Conservation (phyloP, 2,113 vertebrate species). For the Pluvianellus socialis region DNA sequence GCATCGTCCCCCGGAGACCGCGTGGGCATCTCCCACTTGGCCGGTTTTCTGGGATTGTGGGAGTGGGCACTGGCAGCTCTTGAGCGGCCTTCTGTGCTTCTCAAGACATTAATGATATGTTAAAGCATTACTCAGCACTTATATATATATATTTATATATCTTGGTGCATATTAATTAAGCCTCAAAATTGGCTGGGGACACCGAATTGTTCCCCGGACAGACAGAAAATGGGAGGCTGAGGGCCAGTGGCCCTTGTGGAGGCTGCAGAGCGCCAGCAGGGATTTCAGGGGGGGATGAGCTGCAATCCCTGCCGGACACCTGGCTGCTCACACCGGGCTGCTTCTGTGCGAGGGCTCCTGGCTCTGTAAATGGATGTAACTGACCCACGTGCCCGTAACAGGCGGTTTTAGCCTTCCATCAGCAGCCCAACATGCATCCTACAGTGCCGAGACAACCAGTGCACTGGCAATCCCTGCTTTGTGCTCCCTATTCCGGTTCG, state of each 20-base stretch:
- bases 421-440: neutral
- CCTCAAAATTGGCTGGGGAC: neutral
- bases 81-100: neutral
- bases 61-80: neutral
- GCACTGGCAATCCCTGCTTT: neutral
- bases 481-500: neutral
- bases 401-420: neutral
- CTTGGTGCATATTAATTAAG: neutral
- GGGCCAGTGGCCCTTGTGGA: neutral
- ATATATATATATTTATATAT: neutral
- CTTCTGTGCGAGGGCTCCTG: neutral
- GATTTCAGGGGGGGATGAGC: neutral
- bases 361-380: neutral
- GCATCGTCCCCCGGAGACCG: neutral
- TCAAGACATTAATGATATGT: neutral
- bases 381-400: fast-evolving
- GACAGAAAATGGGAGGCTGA: neutral
- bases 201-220: neutral
- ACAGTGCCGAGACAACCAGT: neutral
- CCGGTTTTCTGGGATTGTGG: neutral
- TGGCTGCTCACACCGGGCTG: neutral
- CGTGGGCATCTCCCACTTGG: neutral
- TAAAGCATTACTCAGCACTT: neutral
- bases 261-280: neutral
- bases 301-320: fast-evolving